Evolutionary conservation across 30 jellyfish, hydroid and myxozoan genomes (phyloP), one percentile per base, ranked within the genome.

Genomic region (Nemopilema nomurai): DNA sequence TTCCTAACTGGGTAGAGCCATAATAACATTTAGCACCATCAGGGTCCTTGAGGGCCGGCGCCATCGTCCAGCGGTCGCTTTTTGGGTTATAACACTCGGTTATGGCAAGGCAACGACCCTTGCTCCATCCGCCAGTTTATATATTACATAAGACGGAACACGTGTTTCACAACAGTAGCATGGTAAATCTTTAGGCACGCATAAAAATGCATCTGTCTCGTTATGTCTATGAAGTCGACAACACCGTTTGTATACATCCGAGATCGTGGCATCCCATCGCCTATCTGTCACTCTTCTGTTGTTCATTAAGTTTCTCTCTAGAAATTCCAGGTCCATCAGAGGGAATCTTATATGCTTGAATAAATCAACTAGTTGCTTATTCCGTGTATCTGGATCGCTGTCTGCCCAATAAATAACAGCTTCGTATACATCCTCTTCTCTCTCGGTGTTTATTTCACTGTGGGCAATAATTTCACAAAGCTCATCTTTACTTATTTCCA

Each of bases 121-220:
- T 84, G 69, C 82, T 91, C 98, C 98, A 91, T 20, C 98, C 98
- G 6, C 98, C 98, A 24, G 52, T 17, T 80, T 67, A 65, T 69
- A 81, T 7, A 91, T 75, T 29, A 91, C 49, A 62, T 91, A 91
- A 16, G 98, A 65, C 6, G 98, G 98, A 16, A 80, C 66, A 19
- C 98, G 92, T 9, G 62, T 67, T 29, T 68, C 28, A 0, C 65
- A 50, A 29, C 81, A 51, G 79, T 69, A 82, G 72, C 96, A 91
- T 8, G 84, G 87, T 50, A 87, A 9, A 53, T 80, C 77, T 16
- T 76, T 49, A 8, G 88, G 85, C 49, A 33, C 63, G 21, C 24
- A 8, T 18, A 51, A 49, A n/a, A 72, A 71, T 41, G 88, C 90
- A 33, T 79, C 84, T 30, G 18, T 51, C 26, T 80, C 84, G 49